Evolutionary conservation across 2,888 invertebrate genomes (phyloP).

Genomic region (Pogonocherus hispidulus): DNA sequence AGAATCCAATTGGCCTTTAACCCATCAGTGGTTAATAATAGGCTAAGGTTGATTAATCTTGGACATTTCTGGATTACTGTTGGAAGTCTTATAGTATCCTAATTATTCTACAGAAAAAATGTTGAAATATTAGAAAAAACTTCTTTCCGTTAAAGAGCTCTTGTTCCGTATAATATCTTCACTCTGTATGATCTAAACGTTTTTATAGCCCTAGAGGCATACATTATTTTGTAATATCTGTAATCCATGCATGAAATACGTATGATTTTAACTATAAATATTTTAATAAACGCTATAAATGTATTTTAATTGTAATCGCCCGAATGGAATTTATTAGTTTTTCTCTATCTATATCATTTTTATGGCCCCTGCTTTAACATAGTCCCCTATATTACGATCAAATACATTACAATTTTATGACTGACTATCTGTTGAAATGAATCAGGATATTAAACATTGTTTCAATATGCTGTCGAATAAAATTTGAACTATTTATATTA

Average conservation of each 20-base stretch:
- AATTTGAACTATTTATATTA: background rate
- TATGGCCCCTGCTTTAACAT: constrained; percentile 13
- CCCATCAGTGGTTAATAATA: too few species aligned
- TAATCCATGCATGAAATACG: background rate
- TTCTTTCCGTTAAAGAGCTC: too few species aligned
- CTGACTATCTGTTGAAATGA: background rate
- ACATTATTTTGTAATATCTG: too few species aligned
- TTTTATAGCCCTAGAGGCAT: too few species aligned
- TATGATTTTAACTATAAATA: constrained; percentile 14
- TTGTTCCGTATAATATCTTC: too few species aligned
- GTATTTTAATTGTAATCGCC: constrained; percentile 24
- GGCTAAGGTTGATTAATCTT: too few species aligned
- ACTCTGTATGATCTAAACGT: too few species aligned
- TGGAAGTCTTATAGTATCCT: too few species aligned
- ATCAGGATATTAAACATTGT: constrained; percentile 4
- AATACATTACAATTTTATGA: background rate
- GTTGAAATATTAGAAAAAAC: too few species aligned
- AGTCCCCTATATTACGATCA: background rate
- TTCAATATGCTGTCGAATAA: constrained; percentile 4
- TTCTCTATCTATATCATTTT: constrained; percentile 21
- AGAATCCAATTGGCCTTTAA: too few species aligned
- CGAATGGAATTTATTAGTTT: constrained; percentile 23
- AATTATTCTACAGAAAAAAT: too few species aligned
- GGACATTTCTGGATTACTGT: too few species aligned
- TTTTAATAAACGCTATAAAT: constrained; percentile 19